Base-by-base conservation (phyloP, 2,888 invertebrate genomes). In the Imbricaverruca yamaguchii region DNA sequence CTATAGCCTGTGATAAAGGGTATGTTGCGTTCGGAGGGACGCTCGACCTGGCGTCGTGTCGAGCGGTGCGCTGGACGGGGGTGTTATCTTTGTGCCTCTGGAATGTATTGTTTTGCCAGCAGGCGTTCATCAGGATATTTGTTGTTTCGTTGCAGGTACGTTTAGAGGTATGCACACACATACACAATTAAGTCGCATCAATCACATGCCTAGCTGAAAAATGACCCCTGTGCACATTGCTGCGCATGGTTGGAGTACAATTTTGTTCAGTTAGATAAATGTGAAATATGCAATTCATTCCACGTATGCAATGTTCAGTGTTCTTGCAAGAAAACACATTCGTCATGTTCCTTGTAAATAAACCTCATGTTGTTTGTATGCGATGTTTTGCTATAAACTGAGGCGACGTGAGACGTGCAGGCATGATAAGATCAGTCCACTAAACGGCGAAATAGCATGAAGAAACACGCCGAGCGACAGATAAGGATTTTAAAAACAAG, bases 311-410 rank as follows among this genome's bases (percentile, higher is more conserved):
- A 21, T 74, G 74, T 74, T 74, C 18, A 53, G 21, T 74, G 74
- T 74, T 74, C 74, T 74, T 74, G 74, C 55, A 74, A 74, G 39
- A 39, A 74, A 74, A 74, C 74, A 74, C 74, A 74, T 55, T 18
- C 55, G 65, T 74, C 74, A 55, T 55, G 74, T 74, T 74, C 74
- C 74, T 74, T 74, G 74, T 74, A 74, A 74, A 74, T 74, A 74
- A 74, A 74, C 74, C 74, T 74, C 74, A 74, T 74, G 74, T 74
- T 74, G 74, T 74, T 74, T 74, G 21, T 55, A 59, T 13, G 15
- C 7, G 7, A 59, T 39, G 59, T 15, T 59, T 59, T 59, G 59
- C 59, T 59, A 1, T 59, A 39, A 39, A 39, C 39, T 39, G 39
- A 39, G 39, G 39, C 4, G 39, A 39, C 39, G 39, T 39, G 39